phyloP scores from a whole-genome alignment of 2,797 vertebrate genomes.

The Hypotaenidia philippensis region DNA sequence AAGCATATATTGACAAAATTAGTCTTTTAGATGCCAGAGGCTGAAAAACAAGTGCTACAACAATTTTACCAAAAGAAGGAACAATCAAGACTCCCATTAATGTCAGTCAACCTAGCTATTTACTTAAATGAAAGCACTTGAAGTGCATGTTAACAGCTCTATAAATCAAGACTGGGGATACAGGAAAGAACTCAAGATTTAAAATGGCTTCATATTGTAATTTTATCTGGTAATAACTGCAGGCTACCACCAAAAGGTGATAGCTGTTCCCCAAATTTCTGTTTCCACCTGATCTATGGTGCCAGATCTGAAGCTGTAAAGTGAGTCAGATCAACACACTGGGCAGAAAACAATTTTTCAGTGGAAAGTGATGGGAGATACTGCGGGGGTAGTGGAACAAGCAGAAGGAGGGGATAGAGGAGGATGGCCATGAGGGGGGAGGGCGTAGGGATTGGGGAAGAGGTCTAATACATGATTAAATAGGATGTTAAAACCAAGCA shows the following conservation, averaged over 20 bases:
- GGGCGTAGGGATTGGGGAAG: background rate
- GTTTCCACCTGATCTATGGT: background rate
- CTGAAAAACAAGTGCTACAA: background rate
- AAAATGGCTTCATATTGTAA: background rate
- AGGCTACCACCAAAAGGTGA: background rate
- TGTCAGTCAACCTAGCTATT: background rate
- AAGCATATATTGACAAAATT: background rate
- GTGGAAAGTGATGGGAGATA: background rate
- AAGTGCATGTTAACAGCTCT: background rate
- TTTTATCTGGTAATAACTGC: background rate
- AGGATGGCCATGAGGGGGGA: accelerated
- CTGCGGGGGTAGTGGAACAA: background rate
- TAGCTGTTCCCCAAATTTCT: background rate
- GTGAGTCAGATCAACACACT: background rate
- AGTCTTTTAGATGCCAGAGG: background rate
- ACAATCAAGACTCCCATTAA: background rate
- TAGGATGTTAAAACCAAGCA: background rate
- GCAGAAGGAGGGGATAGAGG: background rate
- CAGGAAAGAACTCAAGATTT: background rate
- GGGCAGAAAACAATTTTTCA: background rate
- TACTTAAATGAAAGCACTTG: background rate
- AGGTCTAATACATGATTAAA: background rate
- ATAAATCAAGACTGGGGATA: background rate
- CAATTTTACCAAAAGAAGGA: background rate
- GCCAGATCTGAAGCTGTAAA: background rate